Conservation (phyloP, 2,888 invertebrate species). For the Gari tellinella region DNA sequence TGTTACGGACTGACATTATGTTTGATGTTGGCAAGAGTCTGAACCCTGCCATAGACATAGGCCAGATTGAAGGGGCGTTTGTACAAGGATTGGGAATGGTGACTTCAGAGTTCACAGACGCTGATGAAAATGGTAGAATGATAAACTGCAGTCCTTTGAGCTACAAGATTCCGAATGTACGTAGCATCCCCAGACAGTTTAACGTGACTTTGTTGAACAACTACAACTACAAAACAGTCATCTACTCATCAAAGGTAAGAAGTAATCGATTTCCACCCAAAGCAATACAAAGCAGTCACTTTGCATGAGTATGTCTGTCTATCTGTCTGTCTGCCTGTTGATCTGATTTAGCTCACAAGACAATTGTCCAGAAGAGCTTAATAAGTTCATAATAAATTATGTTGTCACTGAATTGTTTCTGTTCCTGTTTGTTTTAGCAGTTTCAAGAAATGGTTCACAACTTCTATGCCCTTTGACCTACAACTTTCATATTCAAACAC, state of each 20-base stretch:
- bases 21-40: conserved; percentile 78
- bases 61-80: conserved; percentile 79
- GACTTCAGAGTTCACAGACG: conserved; percentile 16
- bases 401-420: too few species aligned
- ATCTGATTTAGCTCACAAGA: too few species aligned
- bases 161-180: conserved; percentile 96
- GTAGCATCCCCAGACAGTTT: conserved; percentile 95
- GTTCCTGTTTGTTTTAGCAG: too few species aligned
- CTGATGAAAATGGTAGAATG: conserved; percentile 87
- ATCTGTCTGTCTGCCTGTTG: too few species aligned
- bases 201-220: conserved; percentile 96
- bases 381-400: too few species aligned
- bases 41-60: conserved; percentile 78
- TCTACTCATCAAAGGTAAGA: conserved; percentile 97
- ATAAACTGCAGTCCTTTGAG: conserved; percentile 95
- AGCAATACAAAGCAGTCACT: too few species aligned
- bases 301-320: too few species aligned
- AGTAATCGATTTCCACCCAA: too few species aligned
- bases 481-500: too few species aligned
- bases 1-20: conserved; percentile 73
- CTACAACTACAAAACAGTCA: conserved; percentile 93
- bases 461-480: too few species aligned
- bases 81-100: conserved; percentile 42
- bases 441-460: too few species aligned
- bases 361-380: too few species aligned